Evolutionary conservation across 2,113 vertebrate genomes (phyloP).

Genomic region (Centropus unirufus): DNA sequence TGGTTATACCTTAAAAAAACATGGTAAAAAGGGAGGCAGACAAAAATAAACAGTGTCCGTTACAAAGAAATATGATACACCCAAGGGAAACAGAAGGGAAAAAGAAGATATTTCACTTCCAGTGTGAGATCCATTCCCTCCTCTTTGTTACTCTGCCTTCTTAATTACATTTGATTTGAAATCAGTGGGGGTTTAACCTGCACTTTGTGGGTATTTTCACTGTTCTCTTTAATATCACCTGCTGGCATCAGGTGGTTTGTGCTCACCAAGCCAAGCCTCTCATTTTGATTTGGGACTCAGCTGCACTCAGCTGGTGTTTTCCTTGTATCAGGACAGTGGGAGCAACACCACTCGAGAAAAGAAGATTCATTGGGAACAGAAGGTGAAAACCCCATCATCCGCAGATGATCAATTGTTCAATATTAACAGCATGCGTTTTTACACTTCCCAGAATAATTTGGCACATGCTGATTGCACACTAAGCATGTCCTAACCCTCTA

Average conservation of each 20-base stretch:
- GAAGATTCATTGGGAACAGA: neutral
- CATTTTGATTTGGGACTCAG: neutral
- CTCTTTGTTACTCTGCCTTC: neutral
- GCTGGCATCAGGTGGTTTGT: conserved; percentile 9
- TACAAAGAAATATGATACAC: neutral
- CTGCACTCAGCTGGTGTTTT: conserved; percentile 11
- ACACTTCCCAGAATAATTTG: conserved; percentile 22
- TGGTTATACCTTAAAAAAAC: neutral
- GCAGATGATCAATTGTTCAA: neutral
- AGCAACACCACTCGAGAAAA: neutral
- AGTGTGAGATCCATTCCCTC: neutral
- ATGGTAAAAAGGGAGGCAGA: neutral
- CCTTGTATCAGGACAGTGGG: neutral
- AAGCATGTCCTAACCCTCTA: neutral
- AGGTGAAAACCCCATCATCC: neutral
- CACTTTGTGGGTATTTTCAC: neutral
- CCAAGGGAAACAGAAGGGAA: neutral
- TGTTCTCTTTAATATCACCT: conserved; percentile 1
- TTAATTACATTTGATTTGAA: conserved; percentile 41
- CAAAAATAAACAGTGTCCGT: neutral
- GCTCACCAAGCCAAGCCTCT: neutral
- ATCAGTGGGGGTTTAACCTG: conserved; percentile 28
- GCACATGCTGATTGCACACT: neutral
- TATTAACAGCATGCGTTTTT: neutral
- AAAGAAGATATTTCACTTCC: neutral